Conservation (phyloP, 2,888 invertebrate species). For the Galeopsomyia nigrocyanea region DNA sequence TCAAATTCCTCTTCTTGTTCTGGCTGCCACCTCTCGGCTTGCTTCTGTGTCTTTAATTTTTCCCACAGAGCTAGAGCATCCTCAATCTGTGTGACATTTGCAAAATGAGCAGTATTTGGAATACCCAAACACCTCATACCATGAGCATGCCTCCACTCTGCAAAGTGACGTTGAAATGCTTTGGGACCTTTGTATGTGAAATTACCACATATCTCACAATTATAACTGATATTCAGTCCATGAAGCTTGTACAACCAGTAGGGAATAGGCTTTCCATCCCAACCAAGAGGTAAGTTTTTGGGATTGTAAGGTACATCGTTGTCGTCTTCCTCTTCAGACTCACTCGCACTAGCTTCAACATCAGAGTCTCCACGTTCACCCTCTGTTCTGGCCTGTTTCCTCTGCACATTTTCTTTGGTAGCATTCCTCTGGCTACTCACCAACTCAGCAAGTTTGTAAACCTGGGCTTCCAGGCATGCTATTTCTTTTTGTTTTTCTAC, state of each 20-base stretch:
- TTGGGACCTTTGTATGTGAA: slow-evolving; percentile 99
- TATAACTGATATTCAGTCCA: slow-evolving; percentile 98
- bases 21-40: slow-evolving; percentile 95
- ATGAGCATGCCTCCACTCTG: slow-evolving; percentile 90
- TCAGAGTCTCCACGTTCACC: slow-evolving; percentile 94
- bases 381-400: slow-evolving; percentile 96
- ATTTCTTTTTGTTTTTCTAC: slow-evolving; percentile 86
- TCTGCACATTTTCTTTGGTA: slow-evolving; percentile 98
- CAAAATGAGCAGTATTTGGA: slow-evolving; percentile 99
- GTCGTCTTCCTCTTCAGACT: slow-evolving; percentile 88
- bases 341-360: slow-evolving; percentile 86
- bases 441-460: slow-evolving; percentile 88
- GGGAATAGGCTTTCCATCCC: slow-evolving; percentile 97
- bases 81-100: slow-evolving; percentile 98
- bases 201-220: slow-evolving; percentile 99
- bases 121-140: slow-evolving; percentile 99
- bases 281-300: slow-evolving; percentile 98
- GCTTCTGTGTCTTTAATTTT: slow-evolving; percentile 95
- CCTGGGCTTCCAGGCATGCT: slow-evolving; percentile 88
- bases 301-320: slow-evolving; percentile 99
- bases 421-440: slow-evolving; percentile 88
- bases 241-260: slow-evolving; percentile 99
- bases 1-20: slow-evolving; percentile 99
- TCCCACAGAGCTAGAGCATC: slow-evolving; percentile 98
- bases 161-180: slow-evolving; percentile 99